phyloP scores from a whole-genome alignment of 2,888 invertebrate species.

The Andrena hattorfiana region DNA sequence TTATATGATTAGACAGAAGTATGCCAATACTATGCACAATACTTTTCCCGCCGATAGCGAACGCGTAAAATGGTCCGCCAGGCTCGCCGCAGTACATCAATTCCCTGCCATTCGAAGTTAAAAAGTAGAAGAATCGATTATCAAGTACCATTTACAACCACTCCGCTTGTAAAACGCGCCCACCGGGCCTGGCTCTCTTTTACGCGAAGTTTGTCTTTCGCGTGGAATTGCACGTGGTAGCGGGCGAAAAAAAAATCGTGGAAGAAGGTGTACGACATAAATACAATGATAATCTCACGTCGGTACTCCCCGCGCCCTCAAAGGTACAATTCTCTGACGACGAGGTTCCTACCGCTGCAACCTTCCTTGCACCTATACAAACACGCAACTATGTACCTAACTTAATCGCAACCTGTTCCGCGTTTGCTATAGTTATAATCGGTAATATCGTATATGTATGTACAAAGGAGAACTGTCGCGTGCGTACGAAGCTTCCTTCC shows the following conservation, averaged over 20 bases:
- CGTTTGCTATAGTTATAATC: slow-evolving; percentile 39
- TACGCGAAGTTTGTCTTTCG: slow-evolving; percentile 20
- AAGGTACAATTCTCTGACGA: background rate
- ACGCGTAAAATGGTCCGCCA: too few relatives aligned
- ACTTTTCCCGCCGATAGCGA: too few relatives aligned
- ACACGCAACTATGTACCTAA: slow-evolving; percentile 58
- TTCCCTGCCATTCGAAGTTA: too few relatives aligned
- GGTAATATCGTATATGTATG: slow-evolving; percentile 52
- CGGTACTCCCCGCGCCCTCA: slow-evolving; percentile 7
- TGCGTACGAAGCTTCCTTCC: slow-evolving; percentile 17
- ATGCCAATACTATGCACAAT: too few relatives aligned
- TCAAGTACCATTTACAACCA: slow-evolving; percentile 39
- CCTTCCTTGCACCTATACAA: slow-evolving; percentile 50
- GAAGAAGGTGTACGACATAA: slow-evolving; percentile 50
- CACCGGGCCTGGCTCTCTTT: slow-evolving; percentile 7
- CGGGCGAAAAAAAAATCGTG: slow-evolving; percentile 44
- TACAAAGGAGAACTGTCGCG: slow-evolving; percentile 63
- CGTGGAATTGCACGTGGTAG: slow-evolving; percentile 11
- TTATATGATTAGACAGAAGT: too few relatives aligned
- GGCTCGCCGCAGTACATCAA: too few relatives aligned
- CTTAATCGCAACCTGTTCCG: slow-evolving; percentile 33
- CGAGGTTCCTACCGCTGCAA: slow-evolving; percentile 8
- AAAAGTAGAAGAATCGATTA: background rate
- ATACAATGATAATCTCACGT: slow-evolving; percentile 58
- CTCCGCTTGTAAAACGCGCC: background rate